A percentile compares a stretch with the other conserved stretches of the same genome.
Conservation (phyloP, 2,113 vertebrate species). For the Pleuronectes platessa region DNA sequence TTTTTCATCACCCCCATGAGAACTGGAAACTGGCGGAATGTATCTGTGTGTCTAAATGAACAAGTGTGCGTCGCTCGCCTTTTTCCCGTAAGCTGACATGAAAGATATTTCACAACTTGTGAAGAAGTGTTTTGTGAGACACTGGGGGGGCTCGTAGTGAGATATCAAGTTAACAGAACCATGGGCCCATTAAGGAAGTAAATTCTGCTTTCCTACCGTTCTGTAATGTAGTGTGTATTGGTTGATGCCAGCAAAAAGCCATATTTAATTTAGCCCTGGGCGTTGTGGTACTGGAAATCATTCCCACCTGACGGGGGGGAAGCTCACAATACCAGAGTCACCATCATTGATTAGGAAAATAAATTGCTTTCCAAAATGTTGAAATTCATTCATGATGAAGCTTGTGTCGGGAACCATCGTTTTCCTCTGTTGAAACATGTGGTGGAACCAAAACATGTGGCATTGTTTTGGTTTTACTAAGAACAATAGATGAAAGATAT, state of each 20-base stretch:
- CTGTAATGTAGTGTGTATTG: conserved; percentile 47
- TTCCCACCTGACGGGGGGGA: conserved; percentile 45
- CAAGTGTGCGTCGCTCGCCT: conserved; percentile 63
- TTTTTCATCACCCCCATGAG: conserved; percentile 72
- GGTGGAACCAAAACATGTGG: conserved; percentile 37
- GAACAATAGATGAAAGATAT: conserved; percentile 43
- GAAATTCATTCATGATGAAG: conserved; percentile 49
- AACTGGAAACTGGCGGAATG: conserved; percentile 68
- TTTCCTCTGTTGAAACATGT: conserved; percentile 33
- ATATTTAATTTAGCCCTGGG: conserved; percentile 55
- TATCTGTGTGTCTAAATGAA: conserved; percentile 63
- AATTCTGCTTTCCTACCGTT: conserved; percentile 61
- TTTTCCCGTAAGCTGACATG: conserved; percentile 73
- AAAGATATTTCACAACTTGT: conserved; percentile 77
- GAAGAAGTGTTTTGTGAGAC: conserved; percentile 70
- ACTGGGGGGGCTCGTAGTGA: conserved; percentile 47
- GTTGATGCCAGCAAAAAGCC: conserved; percentile 54
- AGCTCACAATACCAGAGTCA: conserved; percentile 31
- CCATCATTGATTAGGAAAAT: conserved; percentile 42
- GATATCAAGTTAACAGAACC: conserved; percentile 66
- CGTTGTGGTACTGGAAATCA: conserved; percentile 35
- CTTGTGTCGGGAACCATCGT: conserved; percentile 27
- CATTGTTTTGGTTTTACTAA: conserved; percentile 32
- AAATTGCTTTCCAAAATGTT: conserved; percentile 27
- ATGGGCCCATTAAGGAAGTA: conserved; percentile 57